Conservation (phyloP, 2,113 vertebrate genomes). For the Xerus inauris region DNA sequence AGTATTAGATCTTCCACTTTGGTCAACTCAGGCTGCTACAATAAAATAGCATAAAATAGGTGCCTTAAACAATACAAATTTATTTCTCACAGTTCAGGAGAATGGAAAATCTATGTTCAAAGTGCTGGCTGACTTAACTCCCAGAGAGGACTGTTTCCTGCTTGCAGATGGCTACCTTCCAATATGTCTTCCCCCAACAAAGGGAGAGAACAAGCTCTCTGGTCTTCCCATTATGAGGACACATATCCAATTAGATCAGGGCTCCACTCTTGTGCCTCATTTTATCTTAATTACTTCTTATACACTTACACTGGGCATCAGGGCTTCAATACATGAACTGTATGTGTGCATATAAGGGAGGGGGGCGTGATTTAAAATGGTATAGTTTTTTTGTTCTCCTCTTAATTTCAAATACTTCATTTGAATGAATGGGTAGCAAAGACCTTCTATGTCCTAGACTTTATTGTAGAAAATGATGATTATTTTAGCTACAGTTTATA, state of each 20-base stretch:
- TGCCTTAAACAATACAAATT: neutral
- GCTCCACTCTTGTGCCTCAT: neutral
- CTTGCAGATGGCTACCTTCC: neutral
- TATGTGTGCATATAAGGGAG: fast-evolving
- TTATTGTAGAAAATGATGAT: neutral
- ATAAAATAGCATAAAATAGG: neutral
- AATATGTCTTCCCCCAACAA: neutral
- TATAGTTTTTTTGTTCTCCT: neutral
- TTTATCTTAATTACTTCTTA: neutral
- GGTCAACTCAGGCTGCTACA: neutral
- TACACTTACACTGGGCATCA: neutral
- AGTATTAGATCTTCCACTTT: neutral
- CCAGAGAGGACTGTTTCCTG: neutral
- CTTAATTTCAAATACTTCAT: neutral
- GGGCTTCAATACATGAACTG: neutral
- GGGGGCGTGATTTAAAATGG: neutral
- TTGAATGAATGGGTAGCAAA: neutral
- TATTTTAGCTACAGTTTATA: neutral
- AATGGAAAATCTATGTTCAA: neutral
- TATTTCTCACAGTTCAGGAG: neutral
- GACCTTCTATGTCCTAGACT: neutral
- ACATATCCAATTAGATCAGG: no score
- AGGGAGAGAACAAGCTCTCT: neutral
- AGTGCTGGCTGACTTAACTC: no score
- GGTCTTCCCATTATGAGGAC: neutral